Conservation (phyloP, 2,797 vertebrate species). For the Sandelia bainsii region DNA sequence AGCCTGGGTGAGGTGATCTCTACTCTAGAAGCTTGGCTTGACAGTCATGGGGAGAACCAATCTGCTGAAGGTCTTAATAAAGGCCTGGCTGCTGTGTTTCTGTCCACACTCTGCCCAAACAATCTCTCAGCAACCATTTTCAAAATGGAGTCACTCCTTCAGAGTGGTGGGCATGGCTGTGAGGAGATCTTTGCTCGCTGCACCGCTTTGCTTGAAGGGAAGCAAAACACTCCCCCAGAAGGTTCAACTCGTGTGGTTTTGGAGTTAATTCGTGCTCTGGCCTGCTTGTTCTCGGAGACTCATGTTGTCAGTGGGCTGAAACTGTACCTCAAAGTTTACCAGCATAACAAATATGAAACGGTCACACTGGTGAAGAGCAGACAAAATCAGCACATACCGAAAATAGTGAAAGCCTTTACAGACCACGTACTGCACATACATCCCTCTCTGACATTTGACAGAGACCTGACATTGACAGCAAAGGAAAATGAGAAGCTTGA, state of each 20-base stretch:
- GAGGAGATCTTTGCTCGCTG: constrained; percentile 86
- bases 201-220: constrained; percentile 79
- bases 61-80: constrained; percentile 80
- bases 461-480: background rate
- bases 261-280: constrained; percentile 88
- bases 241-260: constrained; percentile 73
- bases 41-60: constrained; percentile 70
- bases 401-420: constrained; percentile 81
- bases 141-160: constrained; percentile 88
- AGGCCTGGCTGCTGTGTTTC: constrained; percentile 87
- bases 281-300: constrained; percentile 83
- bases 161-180: constrained; percentile 71
- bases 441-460: constrained; percentile 39
- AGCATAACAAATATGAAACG: constrained; percentile 68
- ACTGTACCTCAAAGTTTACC: constrained; percentile 89
- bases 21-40: constrained; percentile 89
- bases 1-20: constrained; percentile 71
- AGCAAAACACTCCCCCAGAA: constrained; percentile 37
- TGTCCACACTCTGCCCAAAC: constrained; percentile 87
- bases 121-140: constrained; percentile 86
- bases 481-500: constrained; percentile 38
- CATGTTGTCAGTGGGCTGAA: constrained; percentile 70
- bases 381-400: constrained; percentile 86
- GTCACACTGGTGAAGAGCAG: constrained; percentile 79
- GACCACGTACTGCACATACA: constrained; percentile 57